Evolutionary conservation across 2,797 vertebrate species (phyloP), one percentile per base, ranked within the genome.

Genomic region (Capromys pilorides): DNA sequence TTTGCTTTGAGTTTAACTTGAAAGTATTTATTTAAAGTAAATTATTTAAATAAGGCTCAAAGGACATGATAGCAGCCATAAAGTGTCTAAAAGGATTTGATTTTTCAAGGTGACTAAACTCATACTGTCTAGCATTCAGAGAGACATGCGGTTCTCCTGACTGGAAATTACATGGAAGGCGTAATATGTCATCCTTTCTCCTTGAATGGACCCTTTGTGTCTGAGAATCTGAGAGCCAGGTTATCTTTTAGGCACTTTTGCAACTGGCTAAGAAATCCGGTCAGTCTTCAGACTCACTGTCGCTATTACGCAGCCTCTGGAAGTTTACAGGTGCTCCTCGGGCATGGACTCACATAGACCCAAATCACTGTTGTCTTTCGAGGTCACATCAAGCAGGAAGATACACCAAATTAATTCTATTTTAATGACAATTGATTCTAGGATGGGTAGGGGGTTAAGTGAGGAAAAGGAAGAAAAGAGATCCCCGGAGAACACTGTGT

Each of bases 241-340:
- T 67, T 81, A 51, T 94, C 91, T 86, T 88, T 77, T 24, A 33
- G 77, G 51, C 45, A 86, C 57, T 86, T 95, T 45, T 90, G 36
- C 69, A 64, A 22, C 24, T 93, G 67, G 54, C 69, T 86, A 22
- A 54, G 8, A 80, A 13, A 49, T 90, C 36, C 59, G 45, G 18
- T 6, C 64, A 49, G 39, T 61, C 84, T 91, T 92, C 86, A 84
- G 45, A 71, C 61, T 49, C 82, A 36, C 66, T 6, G 33, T 71
- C 78, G 66, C 86, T 67, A n/a, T 36, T 36, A 14, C 45, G 28
- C 39, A 80, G 64, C 66, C n/a, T 88, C 54, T 90, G 59, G 45
- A 49, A 87, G 64, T 86, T 54, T 86, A 28, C 49, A 66, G 22
- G 45, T 57, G 59, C 59, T 71, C 88, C 62, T 51, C 26, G 8